Percentiles rank a stretch among this genome's conserved stretches.
Conservation (phyloP, 2,888 invertebrate genomes). For the Smittia aterrima region DNA sequence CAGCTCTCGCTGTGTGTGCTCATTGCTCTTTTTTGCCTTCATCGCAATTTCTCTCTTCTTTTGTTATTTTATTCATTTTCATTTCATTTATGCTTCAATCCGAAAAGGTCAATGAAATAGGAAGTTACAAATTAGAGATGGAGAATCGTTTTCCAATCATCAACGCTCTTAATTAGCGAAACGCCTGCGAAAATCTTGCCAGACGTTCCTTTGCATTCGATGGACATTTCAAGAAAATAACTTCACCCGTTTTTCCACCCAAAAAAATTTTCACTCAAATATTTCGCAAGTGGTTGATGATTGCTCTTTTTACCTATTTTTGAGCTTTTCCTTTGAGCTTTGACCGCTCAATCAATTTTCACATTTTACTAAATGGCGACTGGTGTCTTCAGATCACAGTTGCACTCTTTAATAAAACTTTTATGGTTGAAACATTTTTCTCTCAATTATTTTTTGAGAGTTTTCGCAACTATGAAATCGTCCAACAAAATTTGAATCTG, state of each 20-base stretch:
- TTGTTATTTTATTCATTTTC: conserved; percentile 25
- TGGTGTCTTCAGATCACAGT: background rate
- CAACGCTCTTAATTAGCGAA: background rate
- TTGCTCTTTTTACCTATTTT: background rate
- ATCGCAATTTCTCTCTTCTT: conserved; percentile 17
- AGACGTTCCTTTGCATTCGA: background rate
- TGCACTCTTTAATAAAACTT: background rate
- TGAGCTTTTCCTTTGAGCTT: background rate
- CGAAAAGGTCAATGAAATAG: conserved; percentile 41
- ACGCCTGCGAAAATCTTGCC: background rate
- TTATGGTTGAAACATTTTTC: too few relatives aligned
- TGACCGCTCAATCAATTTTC: background rate
- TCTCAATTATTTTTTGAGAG: too few relatives aligned
- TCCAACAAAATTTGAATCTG: too few relatives aligned
- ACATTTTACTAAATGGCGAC: background rate
- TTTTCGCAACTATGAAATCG: too few relatives aligned
- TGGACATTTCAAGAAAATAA: background rate
- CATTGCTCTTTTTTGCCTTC: background rate
- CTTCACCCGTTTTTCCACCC: conserved; percentile 23
- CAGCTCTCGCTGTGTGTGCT: background rate
- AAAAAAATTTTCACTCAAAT: conserved; percentile 31
- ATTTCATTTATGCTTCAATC: background rate
- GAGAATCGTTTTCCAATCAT: conserved; percentile 7
- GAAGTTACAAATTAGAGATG: conserved; percentile 26
- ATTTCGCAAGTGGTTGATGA: background rate